Evolutionary conservation across 2,797 vertebrate genomes (phyloP), one percentile per base, ranked within the genome.

Genomic region (Tenualosa ilisha): DNA sequence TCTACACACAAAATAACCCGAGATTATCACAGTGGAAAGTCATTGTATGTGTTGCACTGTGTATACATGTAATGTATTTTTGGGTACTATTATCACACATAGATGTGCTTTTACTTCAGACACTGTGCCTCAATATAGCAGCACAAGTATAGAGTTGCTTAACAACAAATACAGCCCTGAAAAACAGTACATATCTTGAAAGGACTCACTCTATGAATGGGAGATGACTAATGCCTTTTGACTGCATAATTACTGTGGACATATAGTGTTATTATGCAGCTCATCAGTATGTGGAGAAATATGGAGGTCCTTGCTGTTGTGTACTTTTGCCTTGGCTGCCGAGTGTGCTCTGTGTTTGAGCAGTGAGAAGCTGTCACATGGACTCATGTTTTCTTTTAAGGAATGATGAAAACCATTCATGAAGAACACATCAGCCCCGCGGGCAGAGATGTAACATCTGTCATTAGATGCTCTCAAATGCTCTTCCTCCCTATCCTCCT

Each of bases 381-480:
- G 72, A 87, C 79, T 87, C 68, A 72, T 49, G 59, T 86, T 82
- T 40, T n/a, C 75, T 31, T 54, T 83, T 53, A 51, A 85, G 85
- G 75, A 81, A 65, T 87, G 75, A 83, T 86, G 65, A 81, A 81
- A 86, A 49, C 83, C 85, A 85, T 89, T 90, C 87, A 88, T 87
- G 88, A 87, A 86, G 89, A 90, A 89, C 89, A 89, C 59, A 84
- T 87, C 83, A 82, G 85, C 85, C 86, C 87, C 87, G 82, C 63
- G 85, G 88, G 91, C 81, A 82, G 83, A 87, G 72, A 89, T 87
- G 85, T 82, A 89, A 87, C 88, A 90, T 90, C 90, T 90, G 88
- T 86, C 85, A 86, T 88, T 81, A 90, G 84, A 84, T 81, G 53
- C 61, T 49, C 56, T 26, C 51, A 49, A 83, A 61, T 0, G 11